Conservation (phyloP, 2,797 vertebrate genomes). For the Spea hammondii region DNA sequence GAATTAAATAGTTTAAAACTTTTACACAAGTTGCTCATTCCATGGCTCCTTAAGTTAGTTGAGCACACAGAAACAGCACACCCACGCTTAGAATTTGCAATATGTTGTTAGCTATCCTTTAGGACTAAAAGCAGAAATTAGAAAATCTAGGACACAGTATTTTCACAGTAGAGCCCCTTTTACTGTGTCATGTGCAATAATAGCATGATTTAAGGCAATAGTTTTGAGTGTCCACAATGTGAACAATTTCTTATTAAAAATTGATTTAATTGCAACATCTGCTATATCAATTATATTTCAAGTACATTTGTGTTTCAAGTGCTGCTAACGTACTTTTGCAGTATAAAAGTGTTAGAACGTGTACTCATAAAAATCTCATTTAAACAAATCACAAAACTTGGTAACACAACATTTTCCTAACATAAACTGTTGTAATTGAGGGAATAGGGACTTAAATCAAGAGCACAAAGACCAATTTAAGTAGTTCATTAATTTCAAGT, state of each 20-base stretch:
- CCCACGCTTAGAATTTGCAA: no score
- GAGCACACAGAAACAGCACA: no score
- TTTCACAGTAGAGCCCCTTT: not conserved
- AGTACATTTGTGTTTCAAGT: conserved; percentile 1
- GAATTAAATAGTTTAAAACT: no score
- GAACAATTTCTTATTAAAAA: conserved; percentile 1
- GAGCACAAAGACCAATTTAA: no score
- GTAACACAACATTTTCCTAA: not conserved
- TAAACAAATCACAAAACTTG: not conserved
- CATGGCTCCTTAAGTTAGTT: no score
- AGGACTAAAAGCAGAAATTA: no score
- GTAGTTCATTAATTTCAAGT: no score
- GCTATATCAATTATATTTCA: not conserved
- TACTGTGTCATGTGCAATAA: not conserved
- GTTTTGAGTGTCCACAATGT: conserved; percentile 1
- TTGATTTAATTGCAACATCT: not conserved
- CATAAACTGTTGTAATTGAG: no score
- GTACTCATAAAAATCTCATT: not conserved
- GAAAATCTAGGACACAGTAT: not conserved
- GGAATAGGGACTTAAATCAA: no score
- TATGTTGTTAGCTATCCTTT: no score
- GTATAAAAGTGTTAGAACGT: not conserved
- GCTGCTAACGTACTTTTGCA: not conserved
- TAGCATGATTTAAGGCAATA: not conserved
- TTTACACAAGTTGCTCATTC: no score